Base-by-base conservation (phyloP, 2,888 invertebrate species). In the Amphipyra berbera region DNA sequence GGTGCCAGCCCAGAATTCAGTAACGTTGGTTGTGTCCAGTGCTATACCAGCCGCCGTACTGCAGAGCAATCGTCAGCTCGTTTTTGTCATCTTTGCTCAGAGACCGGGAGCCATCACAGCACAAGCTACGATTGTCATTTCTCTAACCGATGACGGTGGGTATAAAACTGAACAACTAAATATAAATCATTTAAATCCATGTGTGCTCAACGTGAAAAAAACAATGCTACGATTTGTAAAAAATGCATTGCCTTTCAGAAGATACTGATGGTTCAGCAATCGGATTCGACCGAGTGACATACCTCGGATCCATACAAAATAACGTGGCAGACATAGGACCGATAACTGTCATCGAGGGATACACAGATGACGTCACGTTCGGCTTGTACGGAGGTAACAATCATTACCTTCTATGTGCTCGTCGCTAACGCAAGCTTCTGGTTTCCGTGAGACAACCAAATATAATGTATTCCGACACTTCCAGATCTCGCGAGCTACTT, bases 91-190 rank as follows among this genome's bases (percentile, higher is more conserved):
- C 37, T 50, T 10, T 1, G 84, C 84, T 0, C 47, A 67, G 2
- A 79, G 66, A 53, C 49, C 55, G 3, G 78, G 68, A 27, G 73
- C 68, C 40, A 52, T 21, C 6, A 37, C 64, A 21, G 76, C 74
- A 8, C 68, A 64, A 33, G 61, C 82, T 0, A 77, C 79, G 1
- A 73, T 84, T 21, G 61, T 83, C 1, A 78, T 84, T 15, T 60
- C 74, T 2, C 30, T 77, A 10, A 27, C 30, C 30, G 7, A n/a
- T 13, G 41, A 41, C 6, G 50, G 50, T 52, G 10, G 37, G 50
- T 40, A 13, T 13, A n/a, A 40, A 6, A 37, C 6, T 12, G 37
- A 37, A 12, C 37, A 12, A 10, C 37, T 12, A 37, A 3, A 37
- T 37, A 12, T 10, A 12, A 37, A 37, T 0, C 7, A 12, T 37